phyloP scores from a whole-genome alignment of 2,113 vertebrate genomes.

The Pangasianodon hypophthalmus region DNA sequence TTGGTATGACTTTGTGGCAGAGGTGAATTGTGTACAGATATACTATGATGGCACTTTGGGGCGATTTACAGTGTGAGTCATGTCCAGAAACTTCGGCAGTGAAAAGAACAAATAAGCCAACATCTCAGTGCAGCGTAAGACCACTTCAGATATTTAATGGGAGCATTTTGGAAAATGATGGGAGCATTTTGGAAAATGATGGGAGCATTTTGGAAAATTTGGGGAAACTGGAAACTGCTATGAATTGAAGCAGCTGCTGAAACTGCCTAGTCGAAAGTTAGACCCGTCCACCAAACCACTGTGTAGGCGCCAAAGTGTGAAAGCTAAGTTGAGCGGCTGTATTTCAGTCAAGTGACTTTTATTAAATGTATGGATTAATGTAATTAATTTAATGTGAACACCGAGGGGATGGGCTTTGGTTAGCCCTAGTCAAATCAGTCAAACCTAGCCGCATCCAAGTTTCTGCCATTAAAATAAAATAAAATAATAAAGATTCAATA shows the following conservation, averaged over 20 bases:
- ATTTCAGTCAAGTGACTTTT: neutral
- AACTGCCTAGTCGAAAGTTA: neutral
- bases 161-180: constrained; percentile 4
- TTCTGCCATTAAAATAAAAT: constrained; percentile 70
- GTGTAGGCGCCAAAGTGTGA: neutral
- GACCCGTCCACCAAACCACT: neutral
- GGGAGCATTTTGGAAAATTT: neutral
- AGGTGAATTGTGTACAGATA: constrained; percentile 20
- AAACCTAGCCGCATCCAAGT: constrained; percentile 41
- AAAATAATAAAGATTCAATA: constrained; percentile 75
- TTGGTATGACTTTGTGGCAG: constrained; percentile 51
- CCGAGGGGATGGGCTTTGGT: neutral
- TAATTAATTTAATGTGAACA: neutral
- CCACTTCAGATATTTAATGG: neutral
- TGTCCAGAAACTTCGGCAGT: neutral
- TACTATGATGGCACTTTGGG: constrained; percentile 14
- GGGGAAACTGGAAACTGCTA: neutral
- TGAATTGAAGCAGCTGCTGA: constrained; percentile 3
- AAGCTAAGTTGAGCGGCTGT: neutral
- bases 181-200: constrained; percentile 23
- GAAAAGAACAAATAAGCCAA: constrained; percentile 16
- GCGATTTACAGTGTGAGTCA: neutral
- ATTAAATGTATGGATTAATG: neutral
- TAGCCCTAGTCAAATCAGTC: neutral
- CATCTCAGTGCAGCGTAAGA: constrained; percentile 11